Conservation (phyloP, 2,113 vertebrate genomes). For the Albula glossodonta region DNA sequence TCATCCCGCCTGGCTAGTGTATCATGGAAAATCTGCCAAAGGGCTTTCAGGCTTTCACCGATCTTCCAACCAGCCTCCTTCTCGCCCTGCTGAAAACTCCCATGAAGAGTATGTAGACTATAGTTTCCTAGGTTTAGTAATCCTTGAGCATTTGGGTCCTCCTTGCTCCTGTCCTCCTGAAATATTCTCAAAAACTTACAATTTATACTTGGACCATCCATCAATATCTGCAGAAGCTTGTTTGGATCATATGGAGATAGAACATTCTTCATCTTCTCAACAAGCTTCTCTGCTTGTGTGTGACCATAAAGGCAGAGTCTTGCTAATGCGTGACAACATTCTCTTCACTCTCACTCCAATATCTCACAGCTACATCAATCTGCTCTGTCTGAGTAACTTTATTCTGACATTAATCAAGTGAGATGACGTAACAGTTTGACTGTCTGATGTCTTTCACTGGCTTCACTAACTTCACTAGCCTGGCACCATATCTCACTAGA, state of each 20-base stretch:
- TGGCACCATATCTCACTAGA: background rate
- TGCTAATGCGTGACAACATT: conserved; percentile 26
- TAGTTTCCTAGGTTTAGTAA: conserved; percentile 26
- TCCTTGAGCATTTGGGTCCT: conserved; percentile 12
- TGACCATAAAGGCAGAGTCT: conserved; percentile 23
- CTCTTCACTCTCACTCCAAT: conserved; percentile 22
- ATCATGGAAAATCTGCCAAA: background rate
- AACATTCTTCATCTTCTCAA: conserved; percentile 14
- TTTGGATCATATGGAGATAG: conserved; percentile 16
- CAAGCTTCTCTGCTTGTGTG: conserved; percentile 29
- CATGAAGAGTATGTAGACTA: conserved; percentile 22
- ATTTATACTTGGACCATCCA: conserved; percentile 22
- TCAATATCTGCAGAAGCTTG: conserved; percentile 27
- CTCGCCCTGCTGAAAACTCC: conserved; percentile 28
- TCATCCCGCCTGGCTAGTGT: conserved; percentile 12
- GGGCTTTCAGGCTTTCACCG: conserved; percentile 7
- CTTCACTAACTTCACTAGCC: no score
- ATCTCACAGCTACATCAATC: conserved; percentile 10
- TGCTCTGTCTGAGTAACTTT: conserved; percentile 21
- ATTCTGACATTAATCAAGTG: conserved; percentile 28
- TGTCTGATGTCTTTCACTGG: background rate
- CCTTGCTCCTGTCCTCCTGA: conserved; percentile 8
- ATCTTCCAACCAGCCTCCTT: conserved; percentile 15
- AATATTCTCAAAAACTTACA: conserved; percentile 20
- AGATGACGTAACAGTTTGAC: conserved; percentile 12